Percentiles rank a stretch among this genome's conserved stretches.
These are phyloP conservation scores for Masnerella sp. DNA, from an alignment of 2,888 invertebrate species.

Conservation along the genomic window DNA sequence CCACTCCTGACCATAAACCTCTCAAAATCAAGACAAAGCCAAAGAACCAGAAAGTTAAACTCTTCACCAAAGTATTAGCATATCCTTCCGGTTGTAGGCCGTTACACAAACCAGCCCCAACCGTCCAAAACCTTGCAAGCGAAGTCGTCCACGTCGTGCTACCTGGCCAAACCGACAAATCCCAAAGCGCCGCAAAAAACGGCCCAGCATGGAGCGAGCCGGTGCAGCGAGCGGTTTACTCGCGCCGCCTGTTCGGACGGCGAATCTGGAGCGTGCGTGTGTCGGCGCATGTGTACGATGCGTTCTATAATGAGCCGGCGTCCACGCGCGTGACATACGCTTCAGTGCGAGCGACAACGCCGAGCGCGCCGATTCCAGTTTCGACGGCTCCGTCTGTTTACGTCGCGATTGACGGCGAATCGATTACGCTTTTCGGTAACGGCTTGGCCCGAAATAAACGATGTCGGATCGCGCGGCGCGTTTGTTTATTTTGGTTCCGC, in stretches of 20 bases:
- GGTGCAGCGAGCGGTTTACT: too few relatives aligned
- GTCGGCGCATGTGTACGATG: conserved; percentile 57
- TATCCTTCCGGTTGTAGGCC: too few relatives aligned
- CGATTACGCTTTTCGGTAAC: neutral
- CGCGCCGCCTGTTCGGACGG: conserved; percentile 53
- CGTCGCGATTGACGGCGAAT: conserved; percentile 12
- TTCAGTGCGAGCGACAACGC: conserved; percentile 55
- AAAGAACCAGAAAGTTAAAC: too few relatives aligned
- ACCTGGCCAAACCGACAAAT: too few relatives aligned
- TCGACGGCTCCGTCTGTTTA: conserved; percentile 41
- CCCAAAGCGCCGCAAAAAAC: too few relatives aligned
- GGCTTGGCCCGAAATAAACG: conserved; percentile 1
- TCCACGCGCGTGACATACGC: conserved; percentile 60
- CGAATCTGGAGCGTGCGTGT: conserved; percentile 57
- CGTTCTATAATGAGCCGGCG: conserved; percentile 61
- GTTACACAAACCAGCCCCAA: too few relatives aligned
- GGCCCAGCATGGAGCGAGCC: too few relatives aligned
- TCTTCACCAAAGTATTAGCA: too few relatives aligned
- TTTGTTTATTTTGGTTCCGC: conserved; percentile 42
- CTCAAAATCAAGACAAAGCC: too few relatives aligned
- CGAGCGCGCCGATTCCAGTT: conserved; percentile 54
- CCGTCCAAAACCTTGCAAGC: too few relatives aligned
- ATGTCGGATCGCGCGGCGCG: conserved; percentile 11
- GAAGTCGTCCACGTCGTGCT: too few relatives aligned
- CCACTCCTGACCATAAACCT: too few relatives aligned